Evolutionary conservation across 2,797 vertebrate species (phyloP).

Genomic region (Dicrostonyx torquatus): DNA sequence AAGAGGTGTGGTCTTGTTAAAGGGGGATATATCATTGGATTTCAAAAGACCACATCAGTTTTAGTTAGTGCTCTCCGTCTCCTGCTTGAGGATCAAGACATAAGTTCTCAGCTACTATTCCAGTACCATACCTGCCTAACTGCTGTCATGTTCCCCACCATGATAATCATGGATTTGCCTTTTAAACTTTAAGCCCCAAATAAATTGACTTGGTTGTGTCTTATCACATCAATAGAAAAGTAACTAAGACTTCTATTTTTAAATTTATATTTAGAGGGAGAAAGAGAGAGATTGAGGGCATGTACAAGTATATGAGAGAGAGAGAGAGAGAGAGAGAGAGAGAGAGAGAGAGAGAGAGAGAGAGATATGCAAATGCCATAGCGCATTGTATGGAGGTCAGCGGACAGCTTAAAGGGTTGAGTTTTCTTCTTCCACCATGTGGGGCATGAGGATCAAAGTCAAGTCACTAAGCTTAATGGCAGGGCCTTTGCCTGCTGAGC

Average conservation of each 20-base stretch:
- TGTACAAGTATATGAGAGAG: background rate
- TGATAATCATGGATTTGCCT: background rate
- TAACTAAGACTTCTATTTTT: background rate
- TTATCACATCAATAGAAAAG: background rate
- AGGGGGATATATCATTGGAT: background rate
- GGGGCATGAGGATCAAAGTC: background rate
- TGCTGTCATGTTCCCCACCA: background rate
- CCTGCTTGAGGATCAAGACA: background rate
- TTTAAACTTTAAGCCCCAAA: background rate
- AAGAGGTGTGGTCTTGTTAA: background rate
- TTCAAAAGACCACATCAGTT: background rate
- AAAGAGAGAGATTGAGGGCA: background rate
- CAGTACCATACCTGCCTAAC: background rate
- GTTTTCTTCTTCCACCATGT: background rate
- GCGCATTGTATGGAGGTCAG: background rate
- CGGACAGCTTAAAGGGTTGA: background rate
- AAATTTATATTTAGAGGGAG: background rate
- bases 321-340: background rate
- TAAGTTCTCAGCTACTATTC: background rate
- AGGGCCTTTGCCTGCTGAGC: background rate
- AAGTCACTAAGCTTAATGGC: background rate
- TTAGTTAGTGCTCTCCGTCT: background rate
- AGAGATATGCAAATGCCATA: background rate
- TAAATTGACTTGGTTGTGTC: background rate
- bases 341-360: background rate